Percentiles rank a stretch among this genome's conserved stretches.
phyloP scores from a whole-genome alignment of 2,888 invertebrate species.

The Stegophylla sp. region DNA sequence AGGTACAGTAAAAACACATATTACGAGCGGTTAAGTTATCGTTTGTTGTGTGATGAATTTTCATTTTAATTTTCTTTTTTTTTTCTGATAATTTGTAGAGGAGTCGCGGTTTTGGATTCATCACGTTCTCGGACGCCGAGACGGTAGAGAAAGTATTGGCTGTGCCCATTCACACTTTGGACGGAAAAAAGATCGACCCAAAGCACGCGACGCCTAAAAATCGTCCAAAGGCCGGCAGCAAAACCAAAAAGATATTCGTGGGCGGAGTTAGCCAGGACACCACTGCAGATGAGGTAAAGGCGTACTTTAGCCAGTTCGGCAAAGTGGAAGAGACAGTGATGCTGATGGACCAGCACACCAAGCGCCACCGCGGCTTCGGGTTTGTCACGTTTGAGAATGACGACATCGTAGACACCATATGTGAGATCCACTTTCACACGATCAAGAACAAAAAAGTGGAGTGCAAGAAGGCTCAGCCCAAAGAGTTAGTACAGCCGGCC shows the following conservation, averaged over 20 bases:
- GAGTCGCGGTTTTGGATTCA: conserved; percentile 92
- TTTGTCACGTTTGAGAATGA: conserved; percentile 92
- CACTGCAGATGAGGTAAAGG: conserved; percentile 87
- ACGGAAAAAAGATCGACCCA: conserved; percentile 92
- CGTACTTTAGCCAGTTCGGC: conserved; percentile 88
- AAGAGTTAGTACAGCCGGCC: conserved; percentile 81
- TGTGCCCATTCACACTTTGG: conserved; percentile 87
- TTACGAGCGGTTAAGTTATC: neutral
- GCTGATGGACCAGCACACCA: conserved; percentile 93
- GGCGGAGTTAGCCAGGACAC: conserved; percentile 92
- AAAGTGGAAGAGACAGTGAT: conserved; percentile 88
- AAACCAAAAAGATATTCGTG: conserved; percentile 91
- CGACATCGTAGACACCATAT: conserved; percentile 89
- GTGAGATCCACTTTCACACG: conserved; percentile 91
- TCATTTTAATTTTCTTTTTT: conserved; percentile 58
- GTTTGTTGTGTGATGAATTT: neutral
- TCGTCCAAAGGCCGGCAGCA: conserved; percentile 82
- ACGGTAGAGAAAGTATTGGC: conserved; percentile 90
- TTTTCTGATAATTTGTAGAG: conserved; percentile 72
- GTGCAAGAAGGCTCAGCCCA: conserved; percentile 91
- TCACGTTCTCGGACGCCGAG: conserved; percentile 88
- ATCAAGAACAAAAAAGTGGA: conserved; percentile 91
- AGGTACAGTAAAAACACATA: conserved; percentile 68
- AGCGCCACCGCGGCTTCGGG: conserved; percentile 87
- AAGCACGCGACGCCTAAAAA: conserved; percentile 93